Conservation (phyloP, 2,888 invertebrate genomes). For the Ceratothoa steindachneri region DNA sequence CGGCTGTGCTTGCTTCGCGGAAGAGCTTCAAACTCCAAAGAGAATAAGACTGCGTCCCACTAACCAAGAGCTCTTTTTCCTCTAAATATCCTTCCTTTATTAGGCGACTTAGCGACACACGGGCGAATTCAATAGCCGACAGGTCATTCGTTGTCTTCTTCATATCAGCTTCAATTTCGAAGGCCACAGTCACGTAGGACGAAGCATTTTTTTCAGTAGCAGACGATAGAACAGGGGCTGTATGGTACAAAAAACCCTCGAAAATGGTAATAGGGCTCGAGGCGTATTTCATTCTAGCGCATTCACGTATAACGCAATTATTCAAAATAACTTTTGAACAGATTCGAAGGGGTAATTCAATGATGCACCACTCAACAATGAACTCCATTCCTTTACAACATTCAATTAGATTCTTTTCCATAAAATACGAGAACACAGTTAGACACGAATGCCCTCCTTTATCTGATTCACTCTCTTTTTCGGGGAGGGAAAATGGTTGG, state of each 20-base stretch:
- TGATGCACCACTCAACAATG: constrained; percentile 23
- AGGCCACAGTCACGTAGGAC: constrained; percentile 36
- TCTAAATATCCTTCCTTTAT: constrained; percentile 5
- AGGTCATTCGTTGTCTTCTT: constrained; percentile 19
- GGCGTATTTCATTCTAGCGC: neutral
- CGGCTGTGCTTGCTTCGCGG: constrained; percentile 11
- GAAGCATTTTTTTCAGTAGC: neutral
- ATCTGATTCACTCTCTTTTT: neutral
- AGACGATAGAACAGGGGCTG: constrained; percentile 37
- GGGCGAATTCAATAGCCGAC: constrained; percentile 11
- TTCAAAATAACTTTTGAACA: constrained; percentile 27
- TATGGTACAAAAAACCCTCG: constrained; percentile 29
- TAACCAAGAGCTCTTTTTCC: neutral
- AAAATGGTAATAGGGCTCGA: constrained; percentile 1
- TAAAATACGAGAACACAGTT: neutral
- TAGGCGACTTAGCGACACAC: constrained; percentile 14
- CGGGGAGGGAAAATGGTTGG: neutral
- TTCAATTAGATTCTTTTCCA: neutral
- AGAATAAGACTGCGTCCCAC: neutral
- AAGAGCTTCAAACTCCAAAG: constrained; percentile 34
- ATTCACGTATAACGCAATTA: constrained; percentile 25
- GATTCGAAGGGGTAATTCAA: constrained; percentile 15
- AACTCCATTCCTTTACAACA: neutral
- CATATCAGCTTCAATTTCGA: constrained; percentile 25
- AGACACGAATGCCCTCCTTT: neutral